A percentile compares a stretch with the other conserved stretches of the same genome.
These are phyloP conservation scores for Cygnus atratus DNA, from an alignment of 2,113 vertebrate genomes.

Conservation along the genomic window DNA sequence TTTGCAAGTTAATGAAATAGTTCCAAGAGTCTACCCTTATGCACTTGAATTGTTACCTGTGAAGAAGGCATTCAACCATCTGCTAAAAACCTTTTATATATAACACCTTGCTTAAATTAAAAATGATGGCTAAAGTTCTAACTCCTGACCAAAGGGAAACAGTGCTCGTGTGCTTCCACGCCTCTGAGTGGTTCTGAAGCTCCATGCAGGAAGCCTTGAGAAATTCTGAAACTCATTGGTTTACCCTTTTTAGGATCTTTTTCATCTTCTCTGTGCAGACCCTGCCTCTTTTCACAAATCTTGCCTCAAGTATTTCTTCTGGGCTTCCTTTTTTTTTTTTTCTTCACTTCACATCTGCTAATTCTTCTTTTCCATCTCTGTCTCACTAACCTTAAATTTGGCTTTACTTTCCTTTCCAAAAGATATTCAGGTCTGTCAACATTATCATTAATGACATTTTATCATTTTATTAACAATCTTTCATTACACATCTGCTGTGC, in stretches of 20 bases:
- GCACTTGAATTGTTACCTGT: background rate
- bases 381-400: background rate
- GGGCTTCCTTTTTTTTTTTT: background rate
- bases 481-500: background rate
- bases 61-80: background rate
- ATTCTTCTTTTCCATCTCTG: background rate
- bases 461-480: conserved; percentile 4
- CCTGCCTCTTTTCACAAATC: background rate
- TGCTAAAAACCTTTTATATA: background rate
- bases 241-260: background rate
- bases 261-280: background rate
- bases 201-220: background rate
- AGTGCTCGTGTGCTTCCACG: background rate
- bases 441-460: background rate
- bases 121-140: background rate
- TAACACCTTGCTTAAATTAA: background rate
- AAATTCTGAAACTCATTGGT: background rate
- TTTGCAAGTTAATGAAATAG: background rate
- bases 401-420: background rate
- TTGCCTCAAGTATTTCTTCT: background rate
- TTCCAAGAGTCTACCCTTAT: background rate
- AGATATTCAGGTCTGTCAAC: background rate
- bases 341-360: background rate
- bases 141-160: background rate
- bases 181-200: background rate